Conservation (phyloP, 1,140 invertebrate species). For the Charaxes varanes region DNA sequence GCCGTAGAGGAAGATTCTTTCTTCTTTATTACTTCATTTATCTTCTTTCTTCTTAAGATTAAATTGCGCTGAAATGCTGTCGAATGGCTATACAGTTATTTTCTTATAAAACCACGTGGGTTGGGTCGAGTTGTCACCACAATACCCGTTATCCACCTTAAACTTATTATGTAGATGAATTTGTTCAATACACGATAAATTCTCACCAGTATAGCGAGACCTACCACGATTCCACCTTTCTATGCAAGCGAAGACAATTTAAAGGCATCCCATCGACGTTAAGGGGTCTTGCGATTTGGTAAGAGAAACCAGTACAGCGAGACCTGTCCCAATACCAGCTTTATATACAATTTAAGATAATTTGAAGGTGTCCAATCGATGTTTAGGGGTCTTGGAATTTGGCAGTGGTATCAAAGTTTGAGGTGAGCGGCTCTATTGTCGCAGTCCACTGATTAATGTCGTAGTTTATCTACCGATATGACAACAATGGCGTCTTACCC, state of each 20-base stretch:
- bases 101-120: conserved; percentile 24
- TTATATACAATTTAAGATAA: conserved; percentile 1
- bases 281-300: conserved; percentile 33
- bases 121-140: conserved; percentile 40
- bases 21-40: too few species aligned
- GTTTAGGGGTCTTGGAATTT: conserved; percentile 29
- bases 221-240: conserved; percentile 16
- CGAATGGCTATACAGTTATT: too few species aligned
- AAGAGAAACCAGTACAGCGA: conserved; percentile 28
- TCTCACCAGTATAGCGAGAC: conserved; percentile 28
- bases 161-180: conserved; percentile 52
- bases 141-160: conserved; percentile 50
- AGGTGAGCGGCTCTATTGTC: conserved; percentile 64
- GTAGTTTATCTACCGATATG: conserved; percentile 71
- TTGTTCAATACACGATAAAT: conserved; percentile 38
- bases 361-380: conserved; percentile 10
- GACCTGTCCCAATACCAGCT: conserved; percentile 22
- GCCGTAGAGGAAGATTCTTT: too few species aligned
- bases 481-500: conserved; percentile 68
- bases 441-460: conserved; percentile 59
- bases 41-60: too few species aligned
- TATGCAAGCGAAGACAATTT: background rate
- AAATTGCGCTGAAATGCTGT: too few species aligned
- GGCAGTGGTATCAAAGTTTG: conserved; percentile 37
- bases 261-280: conserved; percentile 15